Percentiles rank a stretch among this genome's conserved stretches.
Evolutionary conservation across 2,113 vertebrate species (phyloP).

Genomic region (Bothrops jararaca): DNA sequence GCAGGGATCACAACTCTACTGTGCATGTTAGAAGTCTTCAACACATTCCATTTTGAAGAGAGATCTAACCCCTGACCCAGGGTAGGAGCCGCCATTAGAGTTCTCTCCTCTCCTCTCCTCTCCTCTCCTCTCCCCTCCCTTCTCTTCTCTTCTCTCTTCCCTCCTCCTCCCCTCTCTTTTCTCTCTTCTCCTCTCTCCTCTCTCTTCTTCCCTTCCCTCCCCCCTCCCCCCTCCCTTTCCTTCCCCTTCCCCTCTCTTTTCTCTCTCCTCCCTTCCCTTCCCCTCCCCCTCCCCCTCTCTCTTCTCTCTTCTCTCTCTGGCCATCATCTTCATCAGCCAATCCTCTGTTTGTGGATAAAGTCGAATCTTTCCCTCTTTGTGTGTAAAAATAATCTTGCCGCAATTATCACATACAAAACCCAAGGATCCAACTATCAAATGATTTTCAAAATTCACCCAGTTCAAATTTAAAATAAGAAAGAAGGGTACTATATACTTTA

Average conservation of each 20-base stretch:
- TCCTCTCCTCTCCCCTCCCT: too few relatives aligned
- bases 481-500: background rate
- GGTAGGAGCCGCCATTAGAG: background rate
- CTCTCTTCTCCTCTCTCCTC: too few relatives aligned
- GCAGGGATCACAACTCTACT: background rate
- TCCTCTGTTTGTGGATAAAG: background rate
- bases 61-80: background rate
- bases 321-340: background rate
- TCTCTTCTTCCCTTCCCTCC: too few relatives aligned
- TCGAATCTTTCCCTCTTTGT: background rate
- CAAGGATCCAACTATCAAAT: background rate
- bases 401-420: background rate
- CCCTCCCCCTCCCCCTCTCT: too few relatives aligned
- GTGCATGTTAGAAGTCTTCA: background rate
- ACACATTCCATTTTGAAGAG: background rate
- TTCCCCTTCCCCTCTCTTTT: too few relatives aligned
- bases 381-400: background rate
- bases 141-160: too few relatives aligned
- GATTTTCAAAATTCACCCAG: background rate
- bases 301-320: too few relatives aligned
- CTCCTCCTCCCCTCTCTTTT: too few relatives aligned
- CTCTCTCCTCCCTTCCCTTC: too few relatives aligned
- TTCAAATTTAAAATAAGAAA: background rate
- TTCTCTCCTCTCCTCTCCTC: background rate
- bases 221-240: too few relatives aligned